Evolutionary conservation across 1,140 invertebrate genomes (phyloP), one percentile per base, ranked within the genome.

Genomic region (Arion vulgaris): DNA sequence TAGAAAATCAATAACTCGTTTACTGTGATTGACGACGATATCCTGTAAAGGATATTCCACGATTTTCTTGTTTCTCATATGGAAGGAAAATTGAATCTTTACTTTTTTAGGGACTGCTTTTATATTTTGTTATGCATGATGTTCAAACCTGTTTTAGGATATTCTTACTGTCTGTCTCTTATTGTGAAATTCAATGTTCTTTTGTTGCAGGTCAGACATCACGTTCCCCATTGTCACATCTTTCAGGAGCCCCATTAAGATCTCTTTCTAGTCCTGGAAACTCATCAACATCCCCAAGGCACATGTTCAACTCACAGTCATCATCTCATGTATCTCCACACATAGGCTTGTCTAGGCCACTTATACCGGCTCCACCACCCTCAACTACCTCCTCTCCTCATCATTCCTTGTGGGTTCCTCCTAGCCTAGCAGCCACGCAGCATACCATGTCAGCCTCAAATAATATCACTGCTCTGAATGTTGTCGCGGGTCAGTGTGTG

Each of bases 401-500:
- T 72, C 81, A n/a, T 53, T 57, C 62, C 23, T 15, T 49, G 62
- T 74, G 62, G 80, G 69, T 74, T 23, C 71, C 39, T 41, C 84
- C 19, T 73, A 53, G 41, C 74, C 85, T 28, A 84, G 62, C 84
- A 39, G 82, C 85, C 32, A 82, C 87, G 49, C 86, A 87, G 62
- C 87, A 89, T 39, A 85, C 87, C 34, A 86, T 88, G 87, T 87
- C 86, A 45, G 85, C 87, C 34, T 85, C 81, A 74, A 81, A 85
- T 36, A 89, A 86, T 82, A 87, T 88, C 17, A 90, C 90, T 38
- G 90, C 91, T 68, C 90, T 90, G 11, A 91, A 91, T 86, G 89
- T 90, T 36, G 87, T 89, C 7, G 83, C 87, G 49, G 15, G 15
- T n/a, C 36, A 66, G 9, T n/a, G 51, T n/a, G 15, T 57, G n/a